Evolutionary conservation across 2,888 invertebrate species (phyloP).

Genomic region (Nebria salina): DNA sequence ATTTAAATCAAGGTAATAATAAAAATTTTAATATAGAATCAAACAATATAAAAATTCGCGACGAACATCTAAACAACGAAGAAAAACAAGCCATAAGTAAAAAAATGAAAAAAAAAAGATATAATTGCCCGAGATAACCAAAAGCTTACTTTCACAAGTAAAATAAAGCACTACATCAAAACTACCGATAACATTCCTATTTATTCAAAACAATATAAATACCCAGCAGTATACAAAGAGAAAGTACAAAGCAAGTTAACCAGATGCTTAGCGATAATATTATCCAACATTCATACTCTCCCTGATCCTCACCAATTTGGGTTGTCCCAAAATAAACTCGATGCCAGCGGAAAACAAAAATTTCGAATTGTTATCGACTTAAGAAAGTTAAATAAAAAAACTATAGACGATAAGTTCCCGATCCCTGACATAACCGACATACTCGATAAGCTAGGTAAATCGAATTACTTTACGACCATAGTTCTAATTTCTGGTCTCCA

Average conservation of each 20-base stretch:
- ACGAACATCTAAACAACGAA: too few species aligned
- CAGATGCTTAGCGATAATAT: neutral
- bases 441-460: neutral
- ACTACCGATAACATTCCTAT: neutral
- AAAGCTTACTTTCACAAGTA: too few species aligned
- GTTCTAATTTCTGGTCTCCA: constrained; percentile 46
- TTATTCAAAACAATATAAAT: neutral
- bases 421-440: neutral
- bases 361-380: neutral
- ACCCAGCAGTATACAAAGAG: neutral
- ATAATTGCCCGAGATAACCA: too few species aligned
- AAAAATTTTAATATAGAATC: too few species aligned
- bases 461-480: constrained; percentile 7
- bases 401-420: neutral
- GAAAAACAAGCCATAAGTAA: too few species aligned
- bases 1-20: too few species aligned
- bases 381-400: neutral
- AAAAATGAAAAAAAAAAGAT: too few species aligned
- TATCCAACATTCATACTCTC: neutral
- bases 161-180: constrained; percentile 14
- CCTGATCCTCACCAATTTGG: neutral
- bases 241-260: neutral
- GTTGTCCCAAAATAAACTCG: neutral
- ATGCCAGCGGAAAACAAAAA: neutral
- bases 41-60: too few species aligned